Conservation (phyloP, 2,113 vertebrate species). For the Clarias magur region DNA sequence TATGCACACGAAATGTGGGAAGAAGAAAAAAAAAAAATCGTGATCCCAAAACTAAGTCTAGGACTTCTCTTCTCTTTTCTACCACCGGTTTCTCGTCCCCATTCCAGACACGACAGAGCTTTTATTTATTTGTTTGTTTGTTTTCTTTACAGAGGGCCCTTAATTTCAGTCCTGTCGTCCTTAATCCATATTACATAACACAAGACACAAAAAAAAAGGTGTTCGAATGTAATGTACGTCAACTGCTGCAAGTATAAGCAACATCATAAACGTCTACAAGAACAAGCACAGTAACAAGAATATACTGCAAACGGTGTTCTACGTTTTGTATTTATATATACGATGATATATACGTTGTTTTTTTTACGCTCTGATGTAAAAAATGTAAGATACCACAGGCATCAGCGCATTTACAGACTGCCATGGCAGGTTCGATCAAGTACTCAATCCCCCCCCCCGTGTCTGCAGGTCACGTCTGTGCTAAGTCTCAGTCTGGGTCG, state of each 20-base stretch:
- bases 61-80: not conserved
- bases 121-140: too few relatives aligned
- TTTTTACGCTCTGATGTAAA: constrained; percentile 42
- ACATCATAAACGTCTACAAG: not conserved
- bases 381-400: constrained; percentile 45
- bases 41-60: not conserved
- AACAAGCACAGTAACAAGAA: constrained; percentile 16
- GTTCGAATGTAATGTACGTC: not conserved
- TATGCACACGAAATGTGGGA: not conserved
- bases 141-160: not conserved
- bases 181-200: not conserved
- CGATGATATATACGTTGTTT: constrained; percentile 7
- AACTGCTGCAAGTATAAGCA: not conserved
- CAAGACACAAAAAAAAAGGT: not conserved
- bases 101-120: not conserved
- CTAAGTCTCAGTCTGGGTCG: constrained; percentile 54
- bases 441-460: constrained; percentile 44
- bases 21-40: not conserved
- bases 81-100: not conserved
- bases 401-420: constrained; percentile 56
- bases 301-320: constrained; percentile 36
- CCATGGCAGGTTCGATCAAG: constrained; percentile 56
- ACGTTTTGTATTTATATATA: not conserved
- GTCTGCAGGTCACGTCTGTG: constrained; percentile 58
- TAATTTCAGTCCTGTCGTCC: not conserved